Percentiles rank a stretch among this genome's conserved stretches.
phyloP scores from a whole-genome alignment of 92 coral and sea anemone genomes.

The Anthopleura xanthogrammica region DNA sequence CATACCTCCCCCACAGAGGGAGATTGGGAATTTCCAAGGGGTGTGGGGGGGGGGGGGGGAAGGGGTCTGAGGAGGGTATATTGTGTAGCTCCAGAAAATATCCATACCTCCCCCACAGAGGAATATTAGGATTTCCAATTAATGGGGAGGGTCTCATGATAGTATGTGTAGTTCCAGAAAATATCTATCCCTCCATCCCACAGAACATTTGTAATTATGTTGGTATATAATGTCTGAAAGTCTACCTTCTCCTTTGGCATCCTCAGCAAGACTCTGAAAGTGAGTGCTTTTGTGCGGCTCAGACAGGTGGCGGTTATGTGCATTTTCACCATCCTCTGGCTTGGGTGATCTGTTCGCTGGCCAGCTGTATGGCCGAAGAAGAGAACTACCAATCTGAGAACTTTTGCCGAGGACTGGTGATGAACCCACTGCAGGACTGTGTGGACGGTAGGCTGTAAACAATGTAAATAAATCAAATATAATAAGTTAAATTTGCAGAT shows the following conservation, averaged over 20 bases:
- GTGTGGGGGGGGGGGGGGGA: too few species aligned
- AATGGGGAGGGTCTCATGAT: too few species aligned
- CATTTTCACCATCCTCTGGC: constrained; percentile 43
- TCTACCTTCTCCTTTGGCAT: constrained; percentile 28
- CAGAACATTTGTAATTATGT: too few species aligned
- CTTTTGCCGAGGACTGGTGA: constrained; percentile 61
- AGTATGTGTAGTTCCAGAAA: neutral
- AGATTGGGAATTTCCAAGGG: too few species aligned
- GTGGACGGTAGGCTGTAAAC: constrained; percentile 57
- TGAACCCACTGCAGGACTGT: constrained; percentile 66
- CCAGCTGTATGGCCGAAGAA: constrained; percentile 70
- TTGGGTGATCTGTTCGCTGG: constrained; percentile 66
- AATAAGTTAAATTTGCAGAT: too few species aligned
- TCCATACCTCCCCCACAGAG: too few species aligned
- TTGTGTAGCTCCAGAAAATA: too few species aligned
- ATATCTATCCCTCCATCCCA: too few species aligned
- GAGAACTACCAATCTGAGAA: constrained; percentile 5
- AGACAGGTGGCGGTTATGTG: constrained; percentile 46
- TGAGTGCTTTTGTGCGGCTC: constrained; percentile 52
- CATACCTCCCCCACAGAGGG: too few species aligned
- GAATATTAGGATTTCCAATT: too few species aligned
- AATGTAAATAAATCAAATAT: neutral
- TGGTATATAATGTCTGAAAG: too few species aligned
- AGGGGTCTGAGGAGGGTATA: too few species aligned
- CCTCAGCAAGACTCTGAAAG: constrained; percentile 62